Base-by-base conservation (phyloP, 2,888 invertebrate genomes). In the Lepetodrilus schrolli region DNA sequence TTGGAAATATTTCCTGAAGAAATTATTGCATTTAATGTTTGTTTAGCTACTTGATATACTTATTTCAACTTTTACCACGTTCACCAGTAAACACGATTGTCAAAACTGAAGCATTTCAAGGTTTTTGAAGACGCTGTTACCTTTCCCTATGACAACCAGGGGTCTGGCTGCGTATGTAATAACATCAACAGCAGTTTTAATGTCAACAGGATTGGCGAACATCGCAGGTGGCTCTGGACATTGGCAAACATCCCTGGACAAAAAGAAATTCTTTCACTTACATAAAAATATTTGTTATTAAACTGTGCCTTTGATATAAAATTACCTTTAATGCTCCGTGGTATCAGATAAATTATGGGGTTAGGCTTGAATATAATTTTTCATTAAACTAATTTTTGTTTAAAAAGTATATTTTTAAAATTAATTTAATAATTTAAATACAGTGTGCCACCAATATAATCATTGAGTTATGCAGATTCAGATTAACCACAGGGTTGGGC, bases 121-220 rank as follows among this genome's bases (percentile, higher is more conserved):
- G n/a, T n/a, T n/a, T n/a, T n/a, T n/a, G n/a, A n/a, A n/a, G n/a
- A n/a, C n/a, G n/a, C n/a, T n/a, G n/a, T 47, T 30, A 49, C 48
- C 48, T 66, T 38, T 51, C 21, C 37, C 50, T 21, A 69, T 30
- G 8, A 51, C 38, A 51, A 98, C 93, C 36, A 98, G 92, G 0
- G 98, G 98, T n/a, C 94, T 93, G 82, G 91, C 80, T 1, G 98
- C 96, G 58, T 91, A 90, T 0, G 92, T 91, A 48, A 99, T 87
- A 37, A 95, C 79, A 21, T 93, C 92, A 0, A 94, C 94, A 0
- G 97, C 96, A 75, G 93, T 90, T 1, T 93, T 91, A n/a, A 98
- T 93, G 43, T 93, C 90, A 7, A 91, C 91, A 0, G 94, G 93
- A 82, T 95, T 93, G 0, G 98, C 96, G 87, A 93, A 93, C 0